Conservation (phyloP, 1,140 invertebrate species). For the Aphidius ervi region DNA sequence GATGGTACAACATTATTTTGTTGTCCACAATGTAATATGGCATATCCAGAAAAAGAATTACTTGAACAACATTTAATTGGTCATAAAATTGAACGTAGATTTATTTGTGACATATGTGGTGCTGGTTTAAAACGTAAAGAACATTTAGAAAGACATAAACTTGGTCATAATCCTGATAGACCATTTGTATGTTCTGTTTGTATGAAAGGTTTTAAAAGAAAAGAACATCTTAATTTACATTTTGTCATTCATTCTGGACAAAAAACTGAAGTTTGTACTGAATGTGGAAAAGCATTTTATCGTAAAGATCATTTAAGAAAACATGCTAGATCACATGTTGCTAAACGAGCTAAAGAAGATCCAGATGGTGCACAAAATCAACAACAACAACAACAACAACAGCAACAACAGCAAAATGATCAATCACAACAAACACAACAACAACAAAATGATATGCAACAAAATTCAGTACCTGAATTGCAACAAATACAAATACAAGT, state of each 20-base stretch:
- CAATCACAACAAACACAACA: constrained; percentile 27
- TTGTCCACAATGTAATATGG: constrained; percentile 76
- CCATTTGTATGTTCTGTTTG: constrained; percentile 74
- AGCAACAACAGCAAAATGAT: constrained; percentile 30
- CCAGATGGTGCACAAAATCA: constrained; percentile 42
- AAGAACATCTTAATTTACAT: constrained; percentile 76
- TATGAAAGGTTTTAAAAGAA: constrained; percentile 74
- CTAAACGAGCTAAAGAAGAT: constrained; percentile 67
- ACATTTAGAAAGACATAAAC: constrained; percentile 72
- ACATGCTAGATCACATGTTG: constrained; percentile 70
- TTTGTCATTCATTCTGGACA: constrained; percentile 77
- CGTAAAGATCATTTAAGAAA: constrained; percentile 78
- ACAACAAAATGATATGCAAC: constrained; percentile 25
- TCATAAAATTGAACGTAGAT: constrained; percentile 72
- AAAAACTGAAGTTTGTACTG: constrained; percentile 70
- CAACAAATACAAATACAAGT: constrained; percentile 44
- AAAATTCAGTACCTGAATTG: constrained; percentile 23
- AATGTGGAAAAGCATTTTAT: constrained; percentile 76
- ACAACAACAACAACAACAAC: constrained; percentile 40
- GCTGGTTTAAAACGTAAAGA: constrained; percentile 73
- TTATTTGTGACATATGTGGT: constrained; percentile 60
- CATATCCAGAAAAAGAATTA: constrained; percentile 71
- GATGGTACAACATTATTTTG: constrained; percentile 71
- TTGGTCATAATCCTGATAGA: constrained; percentile 73
- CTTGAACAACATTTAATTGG: constrained; percentile 70